Conservation (phyloP, 2,888 invertebrate species). For the Ormyrus nitidulus region DNA sequence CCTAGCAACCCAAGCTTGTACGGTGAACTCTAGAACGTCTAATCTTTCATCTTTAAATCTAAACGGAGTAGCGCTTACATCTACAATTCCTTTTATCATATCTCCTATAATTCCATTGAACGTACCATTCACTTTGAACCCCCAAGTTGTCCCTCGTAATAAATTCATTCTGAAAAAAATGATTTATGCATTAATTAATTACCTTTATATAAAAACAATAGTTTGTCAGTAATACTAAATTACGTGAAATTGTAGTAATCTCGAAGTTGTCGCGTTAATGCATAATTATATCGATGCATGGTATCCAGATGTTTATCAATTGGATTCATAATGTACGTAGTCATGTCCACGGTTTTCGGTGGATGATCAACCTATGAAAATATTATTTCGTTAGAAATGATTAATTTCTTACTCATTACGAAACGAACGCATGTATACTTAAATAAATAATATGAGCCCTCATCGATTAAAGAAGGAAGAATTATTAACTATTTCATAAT, state of each 20-base stretch:
- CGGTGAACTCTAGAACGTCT: constrained; percentile 78
- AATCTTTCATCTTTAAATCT: constrained; percentile 81
- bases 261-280: constrained; percentile 78
- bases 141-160: constrained; percentile 63
- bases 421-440: neutral
- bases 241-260: constrained; percentile 84
- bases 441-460: too few relatives aligned
- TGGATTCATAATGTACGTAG: constrained; percentile 76
- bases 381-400: neutral
- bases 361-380: constrained; percentile 61
- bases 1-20: constrained; percentile 81
- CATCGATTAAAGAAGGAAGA: too few relatives aligned
- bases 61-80: constrained; percentile 82
- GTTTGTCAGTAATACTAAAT: neutral
- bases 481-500: too few relatives aligned
- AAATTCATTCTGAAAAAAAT: constrained; percentile 62
- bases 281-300: constrained; percentile 81
- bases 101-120: constrained; percentile 67
- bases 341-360: constrained; percentile 60
- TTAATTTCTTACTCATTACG: neutral
- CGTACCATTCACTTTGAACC: constrained; percentile 65
- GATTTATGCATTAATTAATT: neutral
- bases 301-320: constrained; percentile 78
- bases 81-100: constrained; percentile 74
- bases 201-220: neutral